These are phyloP conservation scores for Cartodere bifasciata DNA, from an alignment of 2,888 invertebrate genomes.

Conservation along the genomic window DNA sequence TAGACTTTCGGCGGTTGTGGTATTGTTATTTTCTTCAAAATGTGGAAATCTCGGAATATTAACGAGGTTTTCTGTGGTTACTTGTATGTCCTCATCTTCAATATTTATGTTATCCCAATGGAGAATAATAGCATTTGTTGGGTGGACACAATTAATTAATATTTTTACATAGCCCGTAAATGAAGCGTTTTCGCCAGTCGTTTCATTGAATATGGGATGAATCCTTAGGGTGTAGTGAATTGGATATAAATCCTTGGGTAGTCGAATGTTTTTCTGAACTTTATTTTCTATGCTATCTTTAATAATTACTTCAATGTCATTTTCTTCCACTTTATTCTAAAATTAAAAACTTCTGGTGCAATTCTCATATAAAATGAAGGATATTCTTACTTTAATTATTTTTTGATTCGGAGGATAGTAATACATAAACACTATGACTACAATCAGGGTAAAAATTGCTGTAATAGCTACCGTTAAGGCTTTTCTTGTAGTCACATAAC, in stretches of 20 bases:
- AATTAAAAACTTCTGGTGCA: not conserved
- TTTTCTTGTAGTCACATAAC: slow-evolving; percentile 47
- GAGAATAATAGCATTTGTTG: slow-evolving; percentile 27
- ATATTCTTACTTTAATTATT: slow-evolving; percentile 20
- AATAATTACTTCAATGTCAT: slow-evolving; percentile 29
- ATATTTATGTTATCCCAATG: slow-evolving; percentile 27
- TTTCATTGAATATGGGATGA: slow-evolving; percentile 28
- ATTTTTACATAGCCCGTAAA: slow-evolving; percentile 29
- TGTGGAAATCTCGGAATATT: too few species aligned
- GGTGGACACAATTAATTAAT: slow-evolving; percentile 23
- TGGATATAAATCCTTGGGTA: slow-evolving; percentile 24
- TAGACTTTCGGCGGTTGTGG: too few species aligned
- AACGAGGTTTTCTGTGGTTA: too few species aligned
- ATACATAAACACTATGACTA: slow-evolving; percentile 29
- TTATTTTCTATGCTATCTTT: slow-evolving; percentile 27
- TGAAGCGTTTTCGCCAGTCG: slow-evolving; percentile 25
- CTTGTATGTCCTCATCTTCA: slow-evolving; percentile 20
- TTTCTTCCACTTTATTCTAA: slow-evolving; percentile 15
- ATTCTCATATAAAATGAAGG: not conserved
- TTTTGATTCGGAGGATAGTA: slow-evolving; percentile 28
- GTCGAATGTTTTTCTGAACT: slow-evolving; percentile 22
- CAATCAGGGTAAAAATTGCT: slow-evolving; percentile 24
- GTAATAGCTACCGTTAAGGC: slow-evolving; percentile 37
- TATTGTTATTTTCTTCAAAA: too few species aligned
- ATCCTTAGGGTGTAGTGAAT: slow-evolving; percentile 27